Percentiles rank a stretch among this genome's conserved stretches.
Evolutionary conservation across 2,113 vertebrate species (phyloP).

Genomic region (Syrrhaptes paradoxus): DNA sequence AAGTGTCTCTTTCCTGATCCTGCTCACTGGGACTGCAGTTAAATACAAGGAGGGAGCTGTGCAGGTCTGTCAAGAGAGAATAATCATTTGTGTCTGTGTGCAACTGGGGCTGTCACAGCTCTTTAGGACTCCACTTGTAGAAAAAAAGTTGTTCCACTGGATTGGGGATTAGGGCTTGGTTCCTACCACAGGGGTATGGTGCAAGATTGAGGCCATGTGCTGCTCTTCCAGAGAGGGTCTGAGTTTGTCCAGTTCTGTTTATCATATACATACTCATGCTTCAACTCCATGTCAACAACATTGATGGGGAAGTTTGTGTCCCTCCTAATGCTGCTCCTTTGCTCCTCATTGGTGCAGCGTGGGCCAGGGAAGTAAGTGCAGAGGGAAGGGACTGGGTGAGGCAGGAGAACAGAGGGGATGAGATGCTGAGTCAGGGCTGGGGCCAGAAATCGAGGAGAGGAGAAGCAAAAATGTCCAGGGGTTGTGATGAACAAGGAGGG

Average conservation of each 20-base stretch:
- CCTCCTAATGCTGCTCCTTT: neutral
- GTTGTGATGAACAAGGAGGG: neutral
- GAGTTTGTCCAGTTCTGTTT: neutral
- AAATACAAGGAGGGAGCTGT: slow-evolving; percentile 72
- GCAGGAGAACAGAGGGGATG: neutral
- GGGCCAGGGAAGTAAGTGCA: neutral
- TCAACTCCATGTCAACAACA: neutral
- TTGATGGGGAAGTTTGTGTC: neutral
- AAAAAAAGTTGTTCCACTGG: neutral
- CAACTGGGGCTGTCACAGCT: slow-evolving; percentile 1
- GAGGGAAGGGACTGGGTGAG: neutral
- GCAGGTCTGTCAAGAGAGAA: slow-evolving; percentile 76
- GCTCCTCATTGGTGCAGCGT: neutral
- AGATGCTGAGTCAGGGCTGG: neutral
- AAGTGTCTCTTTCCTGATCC: slow-evolving; percentile 79
- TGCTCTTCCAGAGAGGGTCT: neutral
- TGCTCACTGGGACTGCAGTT: slow-evolving; percentile 69
- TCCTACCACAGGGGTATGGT: neutral
- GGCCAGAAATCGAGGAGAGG: neutral
- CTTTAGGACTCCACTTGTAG: neutral
- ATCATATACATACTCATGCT: neutral
- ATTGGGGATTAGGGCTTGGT: neutral
- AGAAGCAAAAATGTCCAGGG: neutral
- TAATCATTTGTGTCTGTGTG: slow-evolving; percentile 74
- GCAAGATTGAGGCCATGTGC: neutral